Percentiles rank a stretch among this genome's conserved stretches.
These are phyloP conservation scores for Trididemnum clinides DNA, from an alignment of 23 tunicate species.

Conservation along the genomic window DNA sequence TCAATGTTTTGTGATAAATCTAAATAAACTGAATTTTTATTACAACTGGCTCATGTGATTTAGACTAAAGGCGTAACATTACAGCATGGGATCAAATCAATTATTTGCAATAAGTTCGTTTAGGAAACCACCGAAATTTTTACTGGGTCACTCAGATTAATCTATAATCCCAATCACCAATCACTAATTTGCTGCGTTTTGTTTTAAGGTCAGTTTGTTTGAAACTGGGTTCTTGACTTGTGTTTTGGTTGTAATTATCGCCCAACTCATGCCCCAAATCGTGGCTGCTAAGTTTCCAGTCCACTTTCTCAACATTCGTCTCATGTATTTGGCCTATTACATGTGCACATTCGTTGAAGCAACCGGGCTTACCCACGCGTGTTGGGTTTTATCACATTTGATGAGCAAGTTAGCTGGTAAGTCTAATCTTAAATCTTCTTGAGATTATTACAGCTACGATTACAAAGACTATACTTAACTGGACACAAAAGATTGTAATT, in stretches of 20 bases:
- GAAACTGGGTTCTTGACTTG: conserved; percentile 78
- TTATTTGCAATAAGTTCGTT: no score
- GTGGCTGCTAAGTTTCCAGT: conserved; percentile 80
- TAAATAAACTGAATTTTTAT: no score
- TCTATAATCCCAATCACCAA: not conserved
- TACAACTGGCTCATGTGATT: no score
- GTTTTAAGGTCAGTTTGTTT: conserved; percentile 40
- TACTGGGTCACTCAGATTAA: not conserved
- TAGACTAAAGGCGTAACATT: no score
- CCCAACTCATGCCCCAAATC: conserved; percentile 83
- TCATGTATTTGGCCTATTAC: conserved; percentile 60
- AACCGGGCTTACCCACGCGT: conserved; percentile 73
- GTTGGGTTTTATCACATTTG: conserved; percentile 72
- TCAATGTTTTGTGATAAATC: no score
- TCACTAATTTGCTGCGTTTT: no score
- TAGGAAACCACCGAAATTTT: no score
- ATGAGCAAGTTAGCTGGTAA: conserved; percentile 64
- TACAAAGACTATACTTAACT: no score
- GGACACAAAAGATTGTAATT: no score
- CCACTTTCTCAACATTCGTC: conserved; percentile 62
- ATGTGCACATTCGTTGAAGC: conserved; percentile 63
- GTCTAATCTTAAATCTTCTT: no score
- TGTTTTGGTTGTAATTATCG: conserved; percentile 65
- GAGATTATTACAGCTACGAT: no score
- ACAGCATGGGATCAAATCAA: no score